A percentile compares a stretch with the other conserved stretches of the same genome.
Evolutionary conservation across 2,888 invertebrate genomes (phyloP).

Genomic region (Ernsta delagoae): DNA sequence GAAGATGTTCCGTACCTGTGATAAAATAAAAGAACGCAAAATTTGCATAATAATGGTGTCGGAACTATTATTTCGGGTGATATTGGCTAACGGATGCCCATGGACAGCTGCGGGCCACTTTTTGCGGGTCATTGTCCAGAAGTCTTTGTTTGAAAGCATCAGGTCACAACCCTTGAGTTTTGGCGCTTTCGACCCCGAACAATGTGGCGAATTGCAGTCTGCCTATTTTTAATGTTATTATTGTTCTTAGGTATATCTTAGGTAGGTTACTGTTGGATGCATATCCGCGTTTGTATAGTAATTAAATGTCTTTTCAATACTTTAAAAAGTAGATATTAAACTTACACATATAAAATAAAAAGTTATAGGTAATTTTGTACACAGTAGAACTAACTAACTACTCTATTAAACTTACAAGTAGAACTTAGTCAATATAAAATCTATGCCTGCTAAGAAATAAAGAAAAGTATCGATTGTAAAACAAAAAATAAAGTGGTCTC

Average conservation of each 20-base stretch:
- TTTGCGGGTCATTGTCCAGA: constrained; percentile 74
- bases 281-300: not conserved
- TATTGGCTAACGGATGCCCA: constrained; percentile 72
- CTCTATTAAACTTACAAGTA: too few relatives aligned
- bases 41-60: constrained; percentile 81
- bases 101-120: constrained; percentile 74
- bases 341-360: too few relatives aligned
- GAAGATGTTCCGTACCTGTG: constrained; percentile 73
- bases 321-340: not conserved
- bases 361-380: too few relatives aligned
- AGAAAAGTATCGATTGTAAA: too few relatives aligned
- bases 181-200: constrained; percentile 26
- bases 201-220: constrained; percentile 35
- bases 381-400: too few relatives aligned
- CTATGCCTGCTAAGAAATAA: too few relatives aligned
- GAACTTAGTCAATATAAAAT: too few relatives aligned
- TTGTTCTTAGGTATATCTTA: not conserved
- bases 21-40: constrained; percentile 70
- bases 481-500: too few relatives aligned
- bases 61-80: constrained; percentile 73
- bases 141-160: constrained; percentile 57
- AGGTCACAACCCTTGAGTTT: constrained; percentile 62
- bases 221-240: constrained; percentile 24
- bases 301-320: not conserved
- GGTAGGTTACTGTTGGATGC: not conserved